These are phyloP conservation scores for Gallirallus australis DNA, from an alignment of 2,797 vertebrate species.

Conservation along the genomic window DNA sequence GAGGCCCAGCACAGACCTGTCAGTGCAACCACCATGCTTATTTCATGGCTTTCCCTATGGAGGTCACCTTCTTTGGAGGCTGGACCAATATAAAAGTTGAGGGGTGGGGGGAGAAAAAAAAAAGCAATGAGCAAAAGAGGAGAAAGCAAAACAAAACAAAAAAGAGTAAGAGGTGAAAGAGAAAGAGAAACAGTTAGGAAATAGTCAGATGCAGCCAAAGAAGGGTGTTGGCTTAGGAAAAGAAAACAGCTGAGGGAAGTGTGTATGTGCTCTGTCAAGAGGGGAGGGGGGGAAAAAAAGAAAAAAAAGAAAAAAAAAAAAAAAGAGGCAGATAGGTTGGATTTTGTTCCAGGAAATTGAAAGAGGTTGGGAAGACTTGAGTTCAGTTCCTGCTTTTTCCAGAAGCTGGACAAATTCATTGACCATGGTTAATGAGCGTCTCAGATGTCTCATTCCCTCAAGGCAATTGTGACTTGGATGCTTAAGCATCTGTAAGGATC, in stretches of 20 bases:
- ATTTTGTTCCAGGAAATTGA: neutral
- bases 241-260: slow-evolving; percentile 20
- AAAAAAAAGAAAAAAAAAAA: no score
- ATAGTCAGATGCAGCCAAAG: neutral
- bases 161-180: neutral
- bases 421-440: neutral
- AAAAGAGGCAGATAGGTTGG: neutral
- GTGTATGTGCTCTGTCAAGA: neutral
- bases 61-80: neutral
- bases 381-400: neutral
- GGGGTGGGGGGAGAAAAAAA: neutral
- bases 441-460: neutral
- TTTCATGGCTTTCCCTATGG: neutral
- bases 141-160: neutral
- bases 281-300: no score
- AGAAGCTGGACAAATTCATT: neutral
- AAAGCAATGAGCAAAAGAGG: neutral
- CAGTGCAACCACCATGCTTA: neutral
- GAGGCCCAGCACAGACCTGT: neutral
- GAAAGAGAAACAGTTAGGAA: slow-evolving; percentile 24
- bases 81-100: neutral
- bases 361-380: neutral
- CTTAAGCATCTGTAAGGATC: neutral
- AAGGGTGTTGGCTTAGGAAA: neutral
- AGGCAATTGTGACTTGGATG: neutral